phyloP scores from a whole-genome alignment of 2,797 vertebrate genomes.

The Notamacropus eugenii region DNA sequence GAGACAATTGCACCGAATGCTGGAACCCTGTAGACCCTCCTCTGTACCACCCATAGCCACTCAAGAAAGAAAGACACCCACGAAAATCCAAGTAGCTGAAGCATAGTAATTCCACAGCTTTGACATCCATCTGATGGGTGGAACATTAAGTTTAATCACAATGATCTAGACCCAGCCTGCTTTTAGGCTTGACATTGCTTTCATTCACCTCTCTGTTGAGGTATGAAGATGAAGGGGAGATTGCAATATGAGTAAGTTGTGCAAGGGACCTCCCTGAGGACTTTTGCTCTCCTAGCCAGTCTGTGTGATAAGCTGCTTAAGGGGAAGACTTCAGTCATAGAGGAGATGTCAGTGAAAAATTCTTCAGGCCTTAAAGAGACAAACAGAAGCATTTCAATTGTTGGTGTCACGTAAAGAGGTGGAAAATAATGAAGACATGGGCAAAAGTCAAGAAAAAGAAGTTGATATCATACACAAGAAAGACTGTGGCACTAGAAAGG shows the following conservation, averaged over 20 bases:
- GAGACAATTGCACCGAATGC: not conserved
- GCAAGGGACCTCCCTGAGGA: constrained; percentile 23
- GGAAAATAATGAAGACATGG: constrained; percentile 51
- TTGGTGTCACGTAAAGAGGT: constrained; percentile 47
- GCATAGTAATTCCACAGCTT: not conserved
- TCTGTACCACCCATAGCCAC: not conserved
- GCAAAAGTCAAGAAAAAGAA: constrained; percentile 55
- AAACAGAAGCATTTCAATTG: constrained; percentile 34
- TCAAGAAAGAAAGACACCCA: not conserved
- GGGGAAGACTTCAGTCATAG: constrained; percentile 38
- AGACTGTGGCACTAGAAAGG: not conserved
- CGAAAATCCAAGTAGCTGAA: not conserved
- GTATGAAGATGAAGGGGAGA: constrained; percentile 14
- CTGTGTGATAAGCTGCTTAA: constrained; percentile 52
- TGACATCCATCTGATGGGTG: no score
- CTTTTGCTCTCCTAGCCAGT: constrained; percentile 19
- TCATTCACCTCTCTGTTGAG: not conserved
- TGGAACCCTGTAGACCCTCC: not conserved
- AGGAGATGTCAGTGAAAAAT: constrained; percentile 26
- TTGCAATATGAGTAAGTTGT: constrained; percentile 16
- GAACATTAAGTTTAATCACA: fast-evolving
- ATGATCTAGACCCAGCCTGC: not conserved
- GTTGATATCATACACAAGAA: not conserved
- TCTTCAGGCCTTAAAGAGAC: constrained; percentile 43
- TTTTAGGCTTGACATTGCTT: not conserved